Evolutionary conservation across 2,113 vertebrate species (phyloP).

Genomic region (Clarias gariepinus): DNA sequence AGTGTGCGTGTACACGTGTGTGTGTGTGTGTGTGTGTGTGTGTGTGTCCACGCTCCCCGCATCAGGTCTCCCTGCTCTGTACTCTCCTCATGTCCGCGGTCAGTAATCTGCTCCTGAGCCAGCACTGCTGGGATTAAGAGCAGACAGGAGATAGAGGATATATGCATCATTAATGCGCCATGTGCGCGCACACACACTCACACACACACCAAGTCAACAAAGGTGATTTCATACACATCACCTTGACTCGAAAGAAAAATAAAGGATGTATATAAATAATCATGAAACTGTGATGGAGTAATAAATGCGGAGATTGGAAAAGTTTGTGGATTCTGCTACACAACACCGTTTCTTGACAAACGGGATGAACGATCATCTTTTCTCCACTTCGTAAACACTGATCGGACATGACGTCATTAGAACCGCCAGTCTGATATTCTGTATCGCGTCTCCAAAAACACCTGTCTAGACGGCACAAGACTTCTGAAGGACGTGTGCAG

Average conservation of each 20-base stretch:
- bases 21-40: slow-evolving; percentile 31
- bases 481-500: too few species aligned
- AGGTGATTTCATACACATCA: slow-evolving; percentile 59
- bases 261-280: slow-evolving; percentile 19
- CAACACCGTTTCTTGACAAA: neutral
- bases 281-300: neutral
- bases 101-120: slow-evolving; percentile 76
- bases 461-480: too few species aligned
- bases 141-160: slow-evolving; percentile 70
- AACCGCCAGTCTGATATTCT: too few species aligned
- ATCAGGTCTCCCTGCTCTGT: slow-evolving; percentile 47
- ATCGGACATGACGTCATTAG: too few species aligned
- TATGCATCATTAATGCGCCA: slow-evolving; percentile 73
- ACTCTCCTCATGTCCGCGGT: slow-evolving; percentile 69
- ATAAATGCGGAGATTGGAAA: slow-evolving; percentile 5
- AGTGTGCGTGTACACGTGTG: slow-evolving; percentile 22
- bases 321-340: neutral
- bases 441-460: too few species aligned
- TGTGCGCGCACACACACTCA: slow-evolving; percentile 53
- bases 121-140: slow-evolving; percentile 75
- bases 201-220: slow-evolving; percentile 71
- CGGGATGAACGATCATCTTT: slow-evolving; percentile 1
- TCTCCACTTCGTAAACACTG: neutral
- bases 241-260: slow-evolving; percentile 30
- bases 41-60: slow-evolving; percentile 8